These are phyloP conservation scores for Excalfactoria chinensis DNA, from an alignment of 2,113 vertebrate genomes.

Conservation along the genomic window DNA sequence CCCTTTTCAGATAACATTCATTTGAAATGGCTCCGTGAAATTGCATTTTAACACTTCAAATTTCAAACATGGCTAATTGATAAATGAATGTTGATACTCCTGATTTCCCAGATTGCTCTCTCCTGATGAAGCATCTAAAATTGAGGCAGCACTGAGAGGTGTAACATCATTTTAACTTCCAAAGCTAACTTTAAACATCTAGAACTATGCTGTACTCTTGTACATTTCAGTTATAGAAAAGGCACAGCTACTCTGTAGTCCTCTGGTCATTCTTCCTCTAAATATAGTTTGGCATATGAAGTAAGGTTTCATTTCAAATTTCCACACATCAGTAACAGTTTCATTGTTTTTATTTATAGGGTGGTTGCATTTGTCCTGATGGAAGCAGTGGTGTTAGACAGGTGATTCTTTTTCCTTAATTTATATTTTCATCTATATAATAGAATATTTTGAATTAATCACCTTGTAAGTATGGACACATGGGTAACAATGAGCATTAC, in stretches of 20 bases:
- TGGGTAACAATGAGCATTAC: not conserved
- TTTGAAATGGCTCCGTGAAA: not conserved
- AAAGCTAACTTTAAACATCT: fast-evolving
- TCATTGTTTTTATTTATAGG: not conserved
- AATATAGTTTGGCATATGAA: not conserved
- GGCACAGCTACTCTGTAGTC: not conserved
- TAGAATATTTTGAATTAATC: not conserved
- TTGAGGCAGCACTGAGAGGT: not conserved
- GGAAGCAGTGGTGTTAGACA: conserved; percentile 49
- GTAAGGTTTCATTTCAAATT: not conserved
- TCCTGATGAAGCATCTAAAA: not conserved
- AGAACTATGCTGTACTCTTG: not conserved
- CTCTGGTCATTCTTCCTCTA: not conserved
- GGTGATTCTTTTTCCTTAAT: conserved; percentile 34
- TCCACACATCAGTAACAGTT: not conserved
- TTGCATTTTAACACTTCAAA: not conserved
- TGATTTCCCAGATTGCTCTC: not conserved
- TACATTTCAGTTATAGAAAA: not conserved
- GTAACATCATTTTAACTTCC: not conserved
- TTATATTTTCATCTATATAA: not conserved
- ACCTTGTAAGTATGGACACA: not conserved
- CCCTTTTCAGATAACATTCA: not conserved
- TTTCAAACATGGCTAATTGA: not conserved
- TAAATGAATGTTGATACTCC: not conserved
- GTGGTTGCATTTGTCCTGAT: conserved; percentile 67